These are phyloP conservation scores for Nycticryphes semicollaris DNA, from an alignment of 2,113 vertebrate species.

Conservation along the genomic window DNA sequence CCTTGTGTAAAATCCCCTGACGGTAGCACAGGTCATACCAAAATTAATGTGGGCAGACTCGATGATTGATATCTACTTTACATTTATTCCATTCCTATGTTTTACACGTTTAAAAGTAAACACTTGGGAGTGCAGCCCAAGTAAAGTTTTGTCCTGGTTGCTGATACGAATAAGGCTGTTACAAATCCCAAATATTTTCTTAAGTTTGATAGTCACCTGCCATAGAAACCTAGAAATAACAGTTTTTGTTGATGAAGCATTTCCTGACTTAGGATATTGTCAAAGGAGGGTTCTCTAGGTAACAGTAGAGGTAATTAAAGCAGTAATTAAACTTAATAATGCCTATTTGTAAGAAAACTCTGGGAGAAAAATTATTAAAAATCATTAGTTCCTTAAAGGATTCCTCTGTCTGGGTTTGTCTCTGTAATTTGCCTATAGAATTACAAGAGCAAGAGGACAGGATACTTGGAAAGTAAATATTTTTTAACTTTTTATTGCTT, in stretches of 20 bases:
- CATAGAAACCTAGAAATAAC: not conserved
- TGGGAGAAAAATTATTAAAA: not conserved
- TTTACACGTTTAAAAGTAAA: not conserved
- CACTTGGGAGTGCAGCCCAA: not conserved
- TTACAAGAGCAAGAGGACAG: not conserved
- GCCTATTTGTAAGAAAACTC: not conserved
- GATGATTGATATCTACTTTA: not conserved
- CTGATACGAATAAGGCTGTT: not conserved
- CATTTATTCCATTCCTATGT: not conserved
- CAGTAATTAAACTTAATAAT: not conserved
- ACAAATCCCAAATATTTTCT: not conserved
- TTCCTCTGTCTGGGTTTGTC: not conserved
- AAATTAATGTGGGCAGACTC: not conserved
- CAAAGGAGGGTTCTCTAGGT: not conserved
- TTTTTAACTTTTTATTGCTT: slow-evolving; percentile 24
- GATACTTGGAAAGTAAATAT: not conserved
- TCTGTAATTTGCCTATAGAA: not conserved
- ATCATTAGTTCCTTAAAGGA: not conserved
- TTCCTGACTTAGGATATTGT: not conserved
- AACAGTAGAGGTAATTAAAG: not conserved
- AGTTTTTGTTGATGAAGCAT: not conserved
- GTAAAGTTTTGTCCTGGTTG: not conserved
- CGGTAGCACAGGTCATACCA: not conserved
- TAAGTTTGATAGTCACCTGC: not conserved
- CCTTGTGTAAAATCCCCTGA: not conserved